Evolutionary conservation across 1,140 invertebrate genomes (phyloP).

Genomic region (Andrena cerasifolii): DNA sequence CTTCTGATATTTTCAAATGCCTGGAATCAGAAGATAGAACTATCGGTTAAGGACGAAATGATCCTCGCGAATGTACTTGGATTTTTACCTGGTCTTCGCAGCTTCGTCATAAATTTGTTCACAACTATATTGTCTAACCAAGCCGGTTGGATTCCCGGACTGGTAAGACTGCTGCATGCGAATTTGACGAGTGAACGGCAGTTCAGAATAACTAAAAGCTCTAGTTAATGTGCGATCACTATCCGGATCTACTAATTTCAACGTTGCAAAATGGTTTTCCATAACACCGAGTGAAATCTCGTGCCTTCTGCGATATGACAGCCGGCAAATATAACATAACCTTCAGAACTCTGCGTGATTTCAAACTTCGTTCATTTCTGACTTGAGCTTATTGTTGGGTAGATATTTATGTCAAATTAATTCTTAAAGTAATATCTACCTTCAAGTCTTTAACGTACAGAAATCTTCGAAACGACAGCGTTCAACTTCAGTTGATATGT

Average conservation of each 20-base stretch:
- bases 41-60: background rate
- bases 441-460: background rate
- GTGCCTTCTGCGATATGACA: constrained; percentile 30
- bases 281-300: constrained; percentile 58
- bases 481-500: background rate
- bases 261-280: constrained; percentile 66
- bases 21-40: constrained; percentile 26
- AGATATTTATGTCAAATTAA: background rate
- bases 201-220: constrained; percentile 65
- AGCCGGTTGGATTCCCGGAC: constrained; percentile 20
- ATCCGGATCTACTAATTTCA: constrained; percentile 55
- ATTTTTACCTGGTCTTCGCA: constrained; percentile 60
- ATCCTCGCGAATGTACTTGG: no score
- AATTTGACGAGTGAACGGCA: constrained; percentile 51
- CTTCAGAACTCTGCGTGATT: background rate
- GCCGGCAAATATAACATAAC: constrained; percentile 1
- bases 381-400: background rate
- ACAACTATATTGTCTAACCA: constrained; percentile 69
- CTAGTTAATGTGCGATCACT: constrained; percentile 53
- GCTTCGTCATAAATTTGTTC: constrained; percentile 65
- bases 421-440: background rate
- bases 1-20: constrained; percentile 35
- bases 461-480: background rate
- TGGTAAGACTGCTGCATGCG: constrained; percentile 47
- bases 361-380: background rate